Evolutionary conservation across 2,888 invertebrate species (phyloP).

Genomic region (Podotricha telesiphe): DNA sequence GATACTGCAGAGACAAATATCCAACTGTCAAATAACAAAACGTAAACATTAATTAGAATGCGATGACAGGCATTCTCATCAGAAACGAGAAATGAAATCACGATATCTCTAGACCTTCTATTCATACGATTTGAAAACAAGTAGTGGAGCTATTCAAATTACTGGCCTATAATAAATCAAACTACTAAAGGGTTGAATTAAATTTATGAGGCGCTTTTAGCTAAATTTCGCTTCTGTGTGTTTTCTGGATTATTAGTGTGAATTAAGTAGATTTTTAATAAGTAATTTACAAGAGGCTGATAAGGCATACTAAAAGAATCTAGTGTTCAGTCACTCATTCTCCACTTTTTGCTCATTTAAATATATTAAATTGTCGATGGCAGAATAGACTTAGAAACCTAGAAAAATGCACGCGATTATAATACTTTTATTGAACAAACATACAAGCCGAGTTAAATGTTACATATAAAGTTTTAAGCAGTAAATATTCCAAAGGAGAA

Average conservation of each 20-base stretch:
- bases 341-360: too few species aligned
- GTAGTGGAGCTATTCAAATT: slow-evolving; percentile 56
- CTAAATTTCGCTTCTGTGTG: slow-evolving; percentile 15
- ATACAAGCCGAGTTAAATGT: too few species aligned
- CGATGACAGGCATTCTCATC: slow-evolving; percentile 48
- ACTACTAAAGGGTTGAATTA: slow-evolving; percentile 30
- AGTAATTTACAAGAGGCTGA: not conserved
- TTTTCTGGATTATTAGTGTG: not conserved
- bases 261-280: not conserved
- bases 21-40: slow-evolving; percentile 46
- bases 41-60: slow-evolving; percentile 50
- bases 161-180: slow-evolving; percentile 59
- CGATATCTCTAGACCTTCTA: slow-evolving; percentile 46
- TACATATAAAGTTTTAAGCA: slow-evolving; percentile 8
- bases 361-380: too few species aligned
- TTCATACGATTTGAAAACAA: slow-evolving; percentile 56
- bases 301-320: not conserved
- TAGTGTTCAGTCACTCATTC: not conserved
- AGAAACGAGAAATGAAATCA: slow-evolving; percentile 48
- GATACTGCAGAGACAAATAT: slow-evolving; percentile 46
- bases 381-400: too few species aligned
- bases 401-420: not conserved
- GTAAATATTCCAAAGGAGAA: slow-evolving; percentile 12
- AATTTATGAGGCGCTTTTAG: slow-evolving; percentile 15
- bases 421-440: not conserved